phyloP scores from a whole-genome alignment of 2,113 vertebrate species.

The Ceyx cyanopectus region DNA sequence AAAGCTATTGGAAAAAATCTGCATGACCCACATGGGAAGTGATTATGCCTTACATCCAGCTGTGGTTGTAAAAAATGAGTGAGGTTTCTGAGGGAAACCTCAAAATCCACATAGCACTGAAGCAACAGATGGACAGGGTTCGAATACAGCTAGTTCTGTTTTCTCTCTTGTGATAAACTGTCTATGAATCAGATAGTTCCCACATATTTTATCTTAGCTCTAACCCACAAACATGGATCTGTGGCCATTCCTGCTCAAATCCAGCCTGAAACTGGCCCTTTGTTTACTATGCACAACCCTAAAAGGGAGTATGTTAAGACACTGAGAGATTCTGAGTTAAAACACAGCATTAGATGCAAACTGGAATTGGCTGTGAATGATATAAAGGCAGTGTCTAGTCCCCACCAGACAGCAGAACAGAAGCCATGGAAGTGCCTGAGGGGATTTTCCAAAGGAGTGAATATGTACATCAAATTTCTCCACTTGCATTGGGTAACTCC shows the following conservation, averaged over 20 bases:
- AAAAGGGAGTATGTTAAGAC: neutral
- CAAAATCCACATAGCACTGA: neutral
- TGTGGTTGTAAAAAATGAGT: neutral
- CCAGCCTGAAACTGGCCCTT: neutral
- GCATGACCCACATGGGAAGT: neutral
- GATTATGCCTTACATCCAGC: neutral
- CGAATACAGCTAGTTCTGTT: neutral
- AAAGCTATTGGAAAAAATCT: neutral
- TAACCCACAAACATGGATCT: neutral
- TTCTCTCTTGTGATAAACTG: neutral
- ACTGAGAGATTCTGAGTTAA: neutral
- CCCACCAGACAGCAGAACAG: neutral
- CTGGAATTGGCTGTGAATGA: neutral
- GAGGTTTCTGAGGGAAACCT: constrained; percentile 1
- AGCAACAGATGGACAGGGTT: neutral
- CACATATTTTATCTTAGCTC: neutral
- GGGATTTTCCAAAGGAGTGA: neutral
- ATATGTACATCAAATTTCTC: neutral
- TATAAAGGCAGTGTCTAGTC: neutral
- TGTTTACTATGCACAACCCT: neutral
- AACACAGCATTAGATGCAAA: neutral
- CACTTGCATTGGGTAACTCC: neutral
- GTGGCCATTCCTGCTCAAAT: neutral
- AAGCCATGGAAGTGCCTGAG: accelerated
- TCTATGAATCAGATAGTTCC: neutral